These are phyloP conservation scores for Stenodera caucasica DNA, from an alignment of 2,888 invertebrate genomes.

Conservation along the genomic window DNA sequence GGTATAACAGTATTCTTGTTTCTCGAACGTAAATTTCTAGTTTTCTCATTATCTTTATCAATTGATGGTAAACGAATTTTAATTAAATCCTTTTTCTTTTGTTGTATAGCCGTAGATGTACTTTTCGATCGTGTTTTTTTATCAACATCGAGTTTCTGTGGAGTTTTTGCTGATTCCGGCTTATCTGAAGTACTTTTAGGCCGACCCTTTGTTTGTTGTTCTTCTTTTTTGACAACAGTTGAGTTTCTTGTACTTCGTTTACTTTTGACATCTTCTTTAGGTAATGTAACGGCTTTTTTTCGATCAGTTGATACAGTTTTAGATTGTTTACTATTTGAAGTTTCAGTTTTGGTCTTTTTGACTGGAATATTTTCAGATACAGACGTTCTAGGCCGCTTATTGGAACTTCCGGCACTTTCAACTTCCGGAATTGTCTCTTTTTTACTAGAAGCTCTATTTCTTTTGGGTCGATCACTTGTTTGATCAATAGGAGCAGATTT, in stretches of 20 bases:
- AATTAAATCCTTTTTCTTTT: slow-evolving; percentile 14
- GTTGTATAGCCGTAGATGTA: not conserved
- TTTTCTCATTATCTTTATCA: not conserved
- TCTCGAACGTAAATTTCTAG: slow-evolving; percentile 3
- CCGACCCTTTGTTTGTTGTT: not conserved
- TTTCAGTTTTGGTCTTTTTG: not conserved
- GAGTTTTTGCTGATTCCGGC: not conserved
- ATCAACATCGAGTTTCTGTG: slow-evolving; percentile 3
- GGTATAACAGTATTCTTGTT: slow-evolving; percentile 22
- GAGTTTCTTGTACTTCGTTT: not conserved
- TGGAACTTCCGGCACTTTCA: too few species aligned
- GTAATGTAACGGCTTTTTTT: not conserved
- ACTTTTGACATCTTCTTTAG: not conserved
- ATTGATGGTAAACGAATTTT: slow-evolving; percentile 18
- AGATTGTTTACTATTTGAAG: not conserved
- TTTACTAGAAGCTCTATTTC: too few species aligned
- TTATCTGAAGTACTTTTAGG: slow-evolving; percentile 13
- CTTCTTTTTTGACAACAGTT: not conserved
- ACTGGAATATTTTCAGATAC: too few species aligned
- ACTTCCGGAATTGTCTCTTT: too few species aligned
- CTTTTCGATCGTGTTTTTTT: slow-evolving; percentile 11
- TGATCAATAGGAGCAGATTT: too few species aligned
- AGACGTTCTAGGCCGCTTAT: too few species aligned
- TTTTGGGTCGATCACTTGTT: too few species aligned
- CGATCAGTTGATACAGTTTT: not conserved